Evolutionary conservation across 2,888 invertebrate species (phyloP), one percentile per base, ranked within the genome.

Genomic region (Caenorhabditis macrosperma): DNA sequence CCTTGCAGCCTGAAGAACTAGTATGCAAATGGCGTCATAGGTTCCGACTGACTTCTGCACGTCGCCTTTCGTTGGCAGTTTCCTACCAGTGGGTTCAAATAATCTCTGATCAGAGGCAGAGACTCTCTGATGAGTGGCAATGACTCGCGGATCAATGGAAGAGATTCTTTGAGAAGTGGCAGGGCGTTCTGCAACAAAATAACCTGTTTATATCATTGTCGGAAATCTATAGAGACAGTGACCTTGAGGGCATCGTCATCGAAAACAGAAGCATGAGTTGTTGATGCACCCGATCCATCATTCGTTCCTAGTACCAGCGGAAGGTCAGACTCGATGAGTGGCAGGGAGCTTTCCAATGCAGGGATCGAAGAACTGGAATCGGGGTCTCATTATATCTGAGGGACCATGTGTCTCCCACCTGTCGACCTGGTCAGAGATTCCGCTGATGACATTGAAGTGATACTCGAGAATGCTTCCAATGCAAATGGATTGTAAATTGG

Each of bases 71-170:
- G 46, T 41, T 81, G 81, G 33, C 83, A 83, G n/a, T 60, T 74
- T 35, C 69, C 69, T 9, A 64, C 55, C 7, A 77, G 12, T 52
- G 83, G 83, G 33, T 81, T 74, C 48, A 83, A 33, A 52, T 71
- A 77, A 10, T 83, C 64, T 33, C 83, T 64, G 22, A 83, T 78
- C 9, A 83, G 50, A 9, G 83, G 83, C 5, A 83, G 77, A 4
- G 83, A 81, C 41, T 83, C 83, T 33, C 83, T 48, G 15, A 83
- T 67, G 0, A 83, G 60, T 9, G 83, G 83, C 26, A 83, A 76
- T 12, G 83, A 83, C 52, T 83, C 83, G 15, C 83, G 72, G 17
- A 83, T 81, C 15, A 83, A 26, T 2, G 83, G 83, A 9, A 83
- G 72, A 0, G 83, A 83, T 41, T 83, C 83, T 44, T 79, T 79